A percentile compares a stretch with the other conserved stretches of the same genome.
phyloP scores from a whole-genome alignment of 2,797 vertebrate genomes.

The Naso thynnoides region DNA sequence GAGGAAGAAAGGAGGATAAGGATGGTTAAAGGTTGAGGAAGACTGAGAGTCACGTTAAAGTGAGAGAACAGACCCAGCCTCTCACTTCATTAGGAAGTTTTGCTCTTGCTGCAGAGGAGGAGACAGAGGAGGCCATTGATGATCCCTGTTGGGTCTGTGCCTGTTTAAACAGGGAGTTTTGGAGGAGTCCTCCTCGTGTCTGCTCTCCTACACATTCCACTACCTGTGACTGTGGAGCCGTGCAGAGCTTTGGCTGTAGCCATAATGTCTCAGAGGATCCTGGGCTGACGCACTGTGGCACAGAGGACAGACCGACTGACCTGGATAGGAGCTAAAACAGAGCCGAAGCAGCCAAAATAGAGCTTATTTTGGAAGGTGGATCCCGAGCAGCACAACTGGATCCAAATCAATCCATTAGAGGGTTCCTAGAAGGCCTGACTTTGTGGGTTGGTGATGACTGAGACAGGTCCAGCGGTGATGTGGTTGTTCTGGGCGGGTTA shows the following conservation, averaged over 20 bases:
- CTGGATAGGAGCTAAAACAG: constrained; percentile 76
- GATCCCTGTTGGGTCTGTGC: constrained; percentile 34
- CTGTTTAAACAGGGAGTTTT: constrained; percentile 37
- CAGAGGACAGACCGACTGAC: constrained; percentile 77
- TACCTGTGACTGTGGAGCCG: constrained; percentile 63
- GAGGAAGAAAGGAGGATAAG: constrained; percentile 37
- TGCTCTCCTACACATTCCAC: constrained; percentile 39
- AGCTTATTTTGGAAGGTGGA: constrained; percentile 54
- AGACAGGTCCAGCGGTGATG: constrained; percentile 66
- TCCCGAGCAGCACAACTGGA: constrained; percentile 21
- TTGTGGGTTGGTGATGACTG: constrained; percentile 43
- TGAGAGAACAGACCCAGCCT: constrained; percentile 10
- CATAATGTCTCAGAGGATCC: constrained; percentile 68
- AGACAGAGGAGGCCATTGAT: constrained; percentile 35
- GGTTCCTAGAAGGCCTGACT: constrained; percentile 43
- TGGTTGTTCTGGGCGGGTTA: constrained; percentile 70
- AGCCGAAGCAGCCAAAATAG: constrained; percentile 39
- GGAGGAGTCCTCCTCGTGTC: constrained; percentile 38
- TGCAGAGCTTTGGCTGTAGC: constrained; percentile 46
- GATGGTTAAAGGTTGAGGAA: constrained; percentile 37
- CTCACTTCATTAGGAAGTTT: constrained; percentile 66
- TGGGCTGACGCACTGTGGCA: constrained; percentile 63
- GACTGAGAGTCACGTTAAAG: constrained; percentile 8
- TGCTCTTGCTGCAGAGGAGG: constrained; percentile 46
- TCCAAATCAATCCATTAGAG: constrained; percentile 27